These are phyloP conservation scores for Cordilura impudica DNA, from an alignment of 2,888 invertebrate species.

Conservation along the genomic window DNA sequence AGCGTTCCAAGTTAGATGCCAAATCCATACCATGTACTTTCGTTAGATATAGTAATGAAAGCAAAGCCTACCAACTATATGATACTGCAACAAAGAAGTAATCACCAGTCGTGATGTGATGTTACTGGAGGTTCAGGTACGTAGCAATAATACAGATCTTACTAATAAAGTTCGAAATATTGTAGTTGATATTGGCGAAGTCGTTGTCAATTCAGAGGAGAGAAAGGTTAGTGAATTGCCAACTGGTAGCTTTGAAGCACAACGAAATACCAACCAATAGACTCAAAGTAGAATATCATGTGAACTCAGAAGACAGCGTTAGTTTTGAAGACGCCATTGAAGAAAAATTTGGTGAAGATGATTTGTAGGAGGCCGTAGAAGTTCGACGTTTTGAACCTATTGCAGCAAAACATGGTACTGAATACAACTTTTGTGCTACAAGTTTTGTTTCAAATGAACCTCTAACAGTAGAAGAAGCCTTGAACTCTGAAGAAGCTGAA, in stretches of 20 bases:
- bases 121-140: slow-evolving; percentile 52
- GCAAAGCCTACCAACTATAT: slow-evolving; percentile 55
- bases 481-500: too few species aligned
- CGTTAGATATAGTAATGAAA: slow-evolving; percentile 50
- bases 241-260: background rate
- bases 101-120: too few species aligned
- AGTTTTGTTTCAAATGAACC: slow-evolving; percentile 33
- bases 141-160: background rate
- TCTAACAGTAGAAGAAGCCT: slow-evolving; percentile 12
- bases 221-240: slow-evolving; percentile 16
- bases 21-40: slow-evolving; percentile 59
- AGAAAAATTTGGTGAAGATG: background rate
- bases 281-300: background rate
- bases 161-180: slow-evolving; percentile 5
- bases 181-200: background rate
- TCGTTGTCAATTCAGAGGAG: slow-evolving; percentile 35
- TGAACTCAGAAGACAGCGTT: background rate
- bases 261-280: background rate
- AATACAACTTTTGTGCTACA: slow-evolving; percentile 20
- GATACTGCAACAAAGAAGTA: slow-evolving; percentile 33
- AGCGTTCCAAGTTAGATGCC: slow-evolving; percentile 55
- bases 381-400: slow-evolving; percentile 19
- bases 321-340: slow-evolving; percentile 3
- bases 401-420: background rate
- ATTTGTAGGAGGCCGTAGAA: background rate